Percentiles rank a stretch among this genome's conserved stretches.
Evolutionary conservation across 2,888 invertebrate genomes (phyloP).

Genomic region (Cephus spinipes): DNA sequence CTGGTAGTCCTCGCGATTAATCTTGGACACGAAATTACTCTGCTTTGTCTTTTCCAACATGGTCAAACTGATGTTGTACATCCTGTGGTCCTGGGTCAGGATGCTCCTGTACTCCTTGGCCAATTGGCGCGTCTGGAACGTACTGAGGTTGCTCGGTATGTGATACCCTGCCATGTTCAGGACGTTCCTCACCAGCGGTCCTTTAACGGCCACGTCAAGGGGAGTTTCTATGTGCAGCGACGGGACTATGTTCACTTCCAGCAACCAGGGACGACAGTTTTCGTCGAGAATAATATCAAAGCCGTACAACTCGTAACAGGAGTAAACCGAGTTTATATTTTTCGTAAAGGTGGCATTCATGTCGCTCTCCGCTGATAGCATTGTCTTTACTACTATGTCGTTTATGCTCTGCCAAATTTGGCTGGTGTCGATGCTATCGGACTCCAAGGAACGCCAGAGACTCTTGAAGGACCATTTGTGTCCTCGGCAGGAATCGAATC

Average conservation of each 20-base stretch:
- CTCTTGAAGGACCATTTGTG: conserved; percentile 84
- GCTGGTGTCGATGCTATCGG: conserved; percentile 78
- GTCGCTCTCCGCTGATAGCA: conserved; percentile 84
- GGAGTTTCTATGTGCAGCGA: conserved; percentile 85
- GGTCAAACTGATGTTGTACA: conserved; percentile 14
- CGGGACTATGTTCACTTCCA: conserved; percentile 87
- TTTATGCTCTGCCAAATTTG: conserved; percentile 83
- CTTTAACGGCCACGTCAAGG: conserved; percentile 90
- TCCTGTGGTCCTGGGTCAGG: conserved; percentile 16
- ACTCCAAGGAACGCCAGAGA: conserved; percentile 79
- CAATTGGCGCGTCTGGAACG: conserved; percentile 18
- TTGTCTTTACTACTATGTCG: conserved; percentile 90
- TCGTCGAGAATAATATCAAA: conserved; percentile 93
- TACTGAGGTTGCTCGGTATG: conserved; percentile 69
- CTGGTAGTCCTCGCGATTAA: conserved; percentile 70
- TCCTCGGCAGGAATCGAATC: conserved; percentile 89
- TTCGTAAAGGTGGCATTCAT: conserved; percentile 79
- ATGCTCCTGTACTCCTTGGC: conserved; percentile 10
- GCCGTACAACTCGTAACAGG: conserved; percentile 92
- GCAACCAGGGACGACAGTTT: conserved; percentile 89
- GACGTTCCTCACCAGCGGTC: conserved; percentile 86
- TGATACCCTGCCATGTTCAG: conserved; percentile 92
- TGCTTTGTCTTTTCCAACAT: conserved; percentile 10
- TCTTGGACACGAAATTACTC: not conserved
- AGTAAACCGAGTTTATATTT: conserved; percentile 81